These are phyloP conservation scores for Epinotia nisella DNA, from an alignment of 2,888 invertebrate species.

Conservation along the genomic window DNA sequence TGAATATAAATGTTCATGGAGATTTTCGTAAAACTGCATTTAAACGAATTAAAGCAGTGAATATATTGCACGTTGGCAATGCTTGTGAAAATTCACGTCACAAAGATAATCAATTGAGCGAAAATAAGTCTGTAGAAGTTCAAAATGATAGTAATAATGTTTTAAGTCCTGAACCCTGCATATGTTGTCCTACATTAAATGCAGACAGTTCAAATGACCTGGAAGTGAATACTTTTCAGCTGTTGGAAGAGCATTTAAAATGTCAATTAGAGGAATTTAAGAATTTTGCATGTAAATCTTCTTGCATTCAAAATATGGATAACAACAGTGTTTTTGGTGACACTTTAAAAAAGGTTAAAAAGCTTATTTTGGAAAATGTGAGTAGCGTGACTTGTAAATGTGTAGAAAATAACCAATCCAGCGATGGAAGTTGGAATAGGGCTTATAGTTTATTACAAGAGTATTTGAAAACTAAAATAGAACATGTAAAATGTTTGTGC, in stretches of 20 bases:
- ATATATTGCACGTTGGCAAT: slow-evolving; percentile 18
- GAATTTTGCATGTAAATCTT: slow-evolving; percentile 55
- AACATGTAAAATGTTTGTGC: slow-evolving; percentile 69
- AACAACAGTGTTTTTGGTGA: slow-evolving; percentile 64
- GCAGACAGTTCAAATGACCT: slow-evolving; percentile 62
- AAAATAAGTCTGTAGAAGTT: slow-evolving; percentile 54
- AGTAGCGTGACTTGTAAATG: slow-evolving; percentile 63
- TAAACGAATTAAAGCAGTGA: not conserved
- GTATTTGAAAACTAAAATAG: slow-evolving; percentile 76
- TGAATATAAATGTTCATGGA: not conserved
- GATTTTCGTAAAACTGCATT: not conserved
- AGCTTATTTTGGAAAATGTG: slow-evolving; percentile 66
- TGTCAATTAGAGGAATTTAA: slow-evolving; percentile 66
- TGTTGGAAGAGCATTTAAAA: slow-evolving; percentile 71
- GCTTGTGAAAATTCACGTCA: not conserved
- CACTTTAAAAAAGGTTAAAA: slow-evolving; percentile 67
- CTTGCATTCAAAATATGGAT: slow-evolving; percentile 60
- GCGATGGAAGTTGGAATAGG: slow-evolving; percentile 70
- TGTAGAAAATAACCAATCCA: slow-evolving; percentile 46
- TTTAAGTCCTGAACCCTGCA: slow-evolving; percentile 55
- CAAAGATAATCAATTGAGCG: not conserved
- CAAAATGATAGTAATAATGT: slow-evolving; percentile 48
- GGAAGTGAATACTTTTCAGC: slow-evolving; percentile 72
- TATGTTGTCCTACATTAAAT: slow-evolving; percentile 62
- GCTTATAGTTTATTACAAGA: slow-evolving; percentile 74